These are phyloP conservation scores for Heteropelma amictum DNA, from an alignment of 2,888 invertebrate genomes.

Conservation along the genomic window DNA sequence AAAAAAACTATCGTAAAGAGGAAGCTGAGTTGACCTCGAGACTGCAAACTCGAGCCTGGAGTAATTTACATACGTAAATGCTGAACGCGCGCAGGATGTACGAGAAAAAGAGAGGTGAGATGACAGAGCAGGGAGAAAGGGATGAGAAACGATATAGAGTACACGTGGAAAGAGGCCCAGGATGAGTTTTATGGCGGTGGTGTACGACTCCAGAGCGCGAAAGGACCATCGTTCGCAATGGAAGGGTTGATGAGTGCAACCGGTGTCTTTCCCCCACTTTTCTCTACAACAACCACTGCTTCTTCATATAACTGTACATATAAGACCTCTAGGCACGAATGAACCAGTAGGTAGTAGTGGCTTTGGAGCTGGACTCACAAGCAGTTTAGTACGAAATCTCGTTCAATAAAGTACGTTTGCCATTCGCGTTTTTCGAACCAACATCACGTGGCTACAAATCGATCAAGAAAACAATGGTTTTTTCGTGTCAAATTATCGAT, in stretches of 20 bases:
- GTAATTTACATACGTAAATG: conserved; percentile 46
- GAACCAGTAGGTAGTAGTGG: conserved; percentile 50
- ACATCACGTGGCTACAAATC: conserved; percentile 2
- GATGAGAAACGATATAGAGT: conserved; percentile 3
- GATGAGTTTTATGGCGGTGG: conserved; percentile 29
- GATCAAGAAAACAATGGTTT: neutral
- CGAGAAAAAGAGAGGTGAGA: conserved; percentile 19
- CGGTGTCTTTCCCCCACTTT: conserved; percentile 74
- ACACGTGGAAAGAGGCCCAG: conserved; percentile 30
- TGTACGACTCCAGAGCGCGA: conserved; percentile 50
- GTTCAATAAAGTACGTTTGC: conserved; percentile 66
- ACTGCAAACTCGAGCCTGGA: conserved; percentile 12
- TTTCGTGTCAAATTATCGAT: neutral
- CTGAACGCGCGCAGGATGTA: conserved; percentile 32
- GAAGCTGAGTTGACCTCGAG: conserved; percentile 41
- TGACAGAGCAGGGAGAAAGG: conserved; percentile 21
- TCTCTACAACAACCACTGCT: conserved; percentile 33
- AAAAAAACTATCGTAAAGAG: neutral
- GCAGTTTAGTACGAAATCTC: conserved; percentile 75
- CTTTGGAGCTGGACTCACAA: conserved; percentile 67
- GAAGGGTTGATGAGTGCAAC: conserved; percentile 77
- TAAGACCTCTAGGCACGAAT: conserved; percentile 22
- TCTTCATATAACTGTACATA: neutral
- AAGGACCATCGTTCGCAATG: conserved; percentile 50
- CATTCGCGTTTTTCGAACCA: neutral